Base-by-base conservation (phyloP, 2,113 vertebrate genomes). In the Quiscalus mexicanus region DNA sequence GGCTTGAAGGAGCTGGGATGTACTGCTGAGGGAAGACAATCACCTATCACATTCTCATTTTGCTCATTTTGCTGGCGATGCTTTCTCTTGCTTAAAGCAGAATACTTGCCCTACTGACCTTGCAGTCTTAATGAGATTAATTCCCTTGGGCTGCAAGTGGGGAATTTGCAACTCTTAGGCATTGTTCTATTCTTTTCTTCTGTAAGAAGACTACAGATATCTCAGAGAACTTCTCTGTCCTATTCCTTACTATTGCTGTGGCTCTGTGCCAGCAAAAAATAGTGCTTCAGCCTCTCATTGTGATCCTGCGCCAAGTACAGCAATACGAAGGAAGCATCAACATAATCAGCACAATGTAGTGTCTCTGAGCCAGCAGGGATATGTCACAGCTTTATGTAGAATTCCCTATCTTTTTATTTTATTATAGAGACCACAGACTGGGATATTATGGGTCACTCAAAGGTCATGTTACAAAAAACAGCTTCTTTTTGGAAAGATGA, bases 261-360 rank as follows among this genome's bases (percentile, higher is more conserved):
- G 98, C 93, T 77, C 42, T 41, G 12, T 59, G 97, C 98, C 97
- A 98, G 79, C 68, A 94, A 95, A 96, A 96, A 96, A 92, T 67
- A 96, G 84, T 89, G 95, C 82, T 97, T 92, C 95, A 97, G 80
- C 77, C 85, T 95, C 81, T 95, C 75, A 90, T 95, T 97, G 97
- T 98, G 98, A 98, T 98, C 97, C 62, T 84, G 64, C 1, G 98
- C 98, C 98, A 98, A 98, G 87, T 90, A 98, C 96, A 98, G 97
- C 98, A 98, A 93, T 97, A 87, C 44, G 94, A 96, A 97, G 97
- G 96, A 98, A 98, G 97, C 96, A 97, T 96, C 95, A 96, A 97
- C 96, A 97, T 94, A 97, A 97, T 97, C 96, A 97, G 97, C 96
- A 96, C 84, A 97, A 97, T 95, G 89, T 91, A 94, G 79, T 22